These are phyloP conservation scores for Epizoanthus ramosus DNA, from an alignment of 92 coral and sea anemone species.

Conservation along the genomic window DNA sequence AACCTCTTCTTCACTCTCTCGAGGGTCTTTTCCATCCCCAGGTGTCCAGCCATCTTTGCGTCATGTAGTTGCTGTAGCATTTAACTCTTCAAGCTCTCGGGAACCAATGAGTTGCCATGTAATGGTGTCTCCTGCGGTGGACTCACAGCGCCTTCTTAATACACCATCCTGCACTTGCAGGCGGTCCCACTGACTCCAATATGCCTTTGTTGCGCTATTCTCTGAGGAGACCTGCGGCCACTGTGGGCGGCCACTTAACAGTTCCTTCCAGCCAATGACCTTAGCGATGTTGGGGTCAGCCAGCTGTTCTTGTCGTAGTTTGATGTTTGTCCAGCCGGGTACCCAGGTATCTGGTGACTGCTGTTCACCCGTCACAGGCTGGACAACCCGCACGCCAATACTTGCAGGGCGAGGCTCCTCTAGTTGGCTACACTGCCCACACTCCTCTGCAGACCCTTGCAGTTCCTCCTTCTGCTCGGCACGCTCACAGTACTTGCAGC, in stretches of 20 bases:
- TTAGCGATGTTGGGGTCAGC: slow-evolving; percentile 28
- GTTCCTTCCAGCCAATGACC: slow-evolving; percentile 20
- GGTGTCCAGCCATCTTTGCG: not conserved
- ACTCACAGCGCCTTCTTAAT: too few species aligned
- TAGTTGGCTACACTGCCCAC: not conserved
- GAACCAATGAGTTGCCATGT: too few species aligned
- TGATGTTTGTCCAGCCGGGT: not conserved
- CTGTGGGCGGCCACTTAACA: not conserved
- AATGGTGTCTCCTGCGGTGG: too few species aligned
- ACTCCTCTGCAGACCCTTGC: too few species aligned
- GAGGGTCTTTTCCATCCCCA: too few species aligned
- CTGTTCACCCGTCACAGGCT: not conserved
- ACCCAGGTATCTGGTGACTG: slow-evolving; percentile 24
- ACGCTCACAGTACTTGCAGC: slow-evolving; percentile 53
- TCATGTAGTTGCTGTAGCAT: too few species aligned
- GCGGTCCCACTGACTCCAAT: slow-evolving; percentile 52
- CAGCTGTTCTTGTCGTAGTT: slow-evolving; percentile 36
- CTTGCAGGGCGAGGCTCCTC: slow-evolving; percentile 9
- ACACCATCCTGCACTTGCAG: not conserved
- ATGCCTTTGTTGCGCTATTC: slow-evolving; percentile 42
- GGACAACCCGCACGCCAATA: not conserved
- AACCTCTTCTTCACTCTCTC: too few species aligned
- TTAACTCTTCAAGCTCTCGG: too few species aligned
- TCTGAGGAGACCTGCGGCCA: slow-evolving; percentile 38
- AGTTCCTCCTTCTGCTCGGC: slow-evolving; percentile 27